These are phyloP conservation scores for Carettochelys insculpta DNA, from an alignment of 2,113 vertebrate species.

Conservation along the genomic window DNA sequence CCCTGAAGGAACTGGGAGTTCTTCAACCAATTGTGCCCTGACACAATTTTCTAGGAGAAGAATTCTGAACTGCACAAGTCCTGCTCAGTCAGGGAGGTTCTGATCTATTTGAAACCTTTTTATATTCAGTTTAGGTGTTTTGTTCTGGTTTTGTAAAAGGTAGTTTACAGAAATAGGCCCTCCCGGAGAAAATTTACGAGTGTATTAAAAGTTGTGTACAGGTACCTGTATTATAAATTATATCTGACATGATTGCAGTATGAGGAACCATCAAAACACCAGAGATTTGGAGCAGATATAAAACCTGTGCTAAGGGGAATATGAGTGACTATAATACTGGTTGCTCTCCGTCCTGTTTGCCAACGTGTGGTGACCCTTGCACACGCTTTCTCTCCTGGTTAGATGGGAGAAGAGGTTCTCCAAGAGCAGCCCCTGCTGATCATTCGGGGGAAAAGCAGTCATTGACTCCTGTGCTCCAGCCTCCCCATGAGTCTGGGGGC, in stretches of 20 bases:
- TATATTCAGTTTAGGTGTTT: accelerated
- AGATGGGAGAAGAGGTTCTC: not conserved
- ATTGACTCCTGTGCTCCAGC: not conserved
- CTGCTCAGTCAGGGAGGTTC: not conserved
- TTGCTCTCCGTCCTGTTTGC: not conserved
- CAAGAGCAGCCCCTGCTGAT: not conserved
- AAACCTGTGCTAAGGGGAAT: too few relatives aligned
- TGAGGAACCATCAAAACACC: not conserved
- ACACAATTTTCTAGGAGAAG: not conserved
- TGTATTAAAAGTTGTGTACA: not conserved
- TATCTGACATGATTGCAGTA: not conserved
- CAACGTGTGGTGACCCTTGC: accelerated
- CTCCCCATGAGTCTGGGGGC: not conserved
- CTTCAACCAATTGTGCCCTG: not conserved
- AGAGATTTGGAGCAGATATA: not conserved
- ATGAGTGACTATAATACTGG: too few relatives aligned
- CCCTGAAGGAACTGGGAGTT: not conserved
- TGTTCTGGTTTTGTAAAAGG: not conserved
- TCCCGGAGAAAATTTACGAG: not conserved
- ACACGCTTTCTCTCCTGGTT: not conserved
- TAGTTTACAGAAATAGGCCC: not conserved
- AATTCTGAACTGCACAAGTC: not conserved
- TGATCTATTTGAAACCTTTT: too few relatives aligned
- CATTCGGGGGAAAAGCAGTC: not conserved
- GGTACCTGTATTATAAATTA: not conserved